Evolutionary conservation across 2,888 invertebrate species (phyloP), one percentile per base, ranked within the genome.

Genomic region (Drosophila kambysellisi): DNA sequence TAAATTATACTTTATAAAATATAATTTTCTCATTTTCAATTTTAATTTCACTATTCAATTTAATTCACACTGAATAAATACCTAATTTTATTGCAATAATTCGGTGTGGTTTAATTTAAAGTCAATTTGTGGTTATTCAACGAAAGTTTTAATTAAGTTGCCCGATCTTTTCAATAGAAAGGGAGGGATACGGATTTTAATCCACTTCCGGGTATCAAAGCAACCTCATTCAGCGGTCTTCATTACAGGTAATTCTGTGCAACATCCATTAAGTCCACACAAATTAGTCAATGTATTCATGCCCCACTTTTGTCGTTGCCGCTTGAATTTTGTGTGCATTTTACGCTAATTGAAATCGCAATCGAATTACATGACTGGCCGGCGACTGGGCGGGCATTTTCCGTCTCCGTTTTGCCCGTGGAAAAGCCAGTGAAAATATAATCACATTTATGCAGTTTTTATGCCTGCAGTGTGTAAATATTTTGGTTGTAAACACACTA

Each of bases 391-490:
- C 25, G 25, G 25, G 35, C 43, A 35, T 20, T 41, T 58, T 30
- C 51, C 33, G 41, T 29, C 43, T 12, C 35, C 41, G 41, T 60
- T 60, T 50, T 58, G 25, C 32, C n/a, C 20, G 56, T 37, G 56
- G 79, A 77, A 83, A 74, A 78, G 59, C 85, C 88, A 89, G 89
- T 90, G 87, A 90, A 88, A 90, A 84, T 89, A 83, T 88, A 88
- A 90, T 88, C 87, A 88, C 90, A 88, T 90, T 88, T 89, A 89
- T 88, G 87, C 89, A 89, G 84, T 90, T 88, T 90, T 88, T 88
- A 89, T 87, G 89, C 88, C 89, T 79, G 86, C 82, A 86, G 82
- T 88, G 91, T 91, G 91, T 90, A 89, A 89, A 89, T 90, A 91
- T 89, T 89, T 79, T 84, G 71, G 81, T 62, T 82, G 86, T 82